phyloP scores from a whole-genome alignment of 2,888 invertebrate genomes.

The Drosophila nigritarsus region DNA sequence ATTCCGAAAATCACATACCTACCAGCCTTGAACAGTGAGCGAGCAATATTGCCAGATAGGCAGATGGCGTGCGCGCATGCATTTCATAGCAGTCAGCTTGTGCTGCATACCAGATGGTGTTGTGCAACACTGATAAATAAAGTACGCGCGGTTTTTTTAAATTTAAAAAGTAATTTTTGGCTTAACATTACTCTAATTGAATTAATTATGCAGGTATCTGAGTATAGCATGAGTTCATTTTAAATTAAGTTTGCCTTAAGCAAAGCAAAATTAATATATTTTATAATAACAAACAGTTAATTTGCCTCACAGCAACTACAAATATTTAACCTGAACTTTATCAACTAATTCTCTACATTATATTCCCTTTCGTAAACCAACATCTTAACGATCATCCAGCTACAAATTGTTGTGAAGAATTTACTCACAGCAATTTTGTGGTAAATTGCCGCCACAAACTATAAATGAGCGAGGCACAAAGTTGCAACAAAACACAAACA shows the following conservation, averaged over 20 bases:
- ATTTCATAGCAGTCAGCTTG: constrained; percentile 39
- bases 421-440: constrained; percentile 39
- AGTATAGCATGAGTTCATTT: not conserved
- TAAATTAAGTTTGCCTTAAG: not conserved
- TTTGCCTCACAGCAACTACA: not conserved
- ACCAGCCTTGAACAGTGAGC: constrained; percentile 5
- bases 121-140: not conserved
- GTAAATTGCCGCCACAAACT: constrained; percentile 47
- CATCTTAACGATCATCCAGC: constrained; percentile 4
- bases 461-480: constrained; percentile 67
- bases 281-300: not conserved
- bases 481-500: constrained; percentile 38
- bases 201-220: not conserved
- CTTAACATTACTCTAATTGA: not conserved
- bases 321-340: not conserved
- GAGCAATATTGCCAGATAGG: constrained; percentile 36
- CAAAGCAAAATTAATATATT: not conserved
- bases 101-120: constrained; percentile 25
- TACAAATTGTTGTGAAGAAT: constrained; percentile 3
- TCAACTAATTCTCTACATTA: not conserved
- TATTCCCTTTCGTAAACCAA: not conserved
- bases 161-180: not conserved
- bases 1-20: constrained; percentile 3
- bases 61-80: not conserved
- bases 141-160: not conserved